Conservation (phyloP, 1,140 invertebrate species). For the Anadara kagoshimensis region DNA sequence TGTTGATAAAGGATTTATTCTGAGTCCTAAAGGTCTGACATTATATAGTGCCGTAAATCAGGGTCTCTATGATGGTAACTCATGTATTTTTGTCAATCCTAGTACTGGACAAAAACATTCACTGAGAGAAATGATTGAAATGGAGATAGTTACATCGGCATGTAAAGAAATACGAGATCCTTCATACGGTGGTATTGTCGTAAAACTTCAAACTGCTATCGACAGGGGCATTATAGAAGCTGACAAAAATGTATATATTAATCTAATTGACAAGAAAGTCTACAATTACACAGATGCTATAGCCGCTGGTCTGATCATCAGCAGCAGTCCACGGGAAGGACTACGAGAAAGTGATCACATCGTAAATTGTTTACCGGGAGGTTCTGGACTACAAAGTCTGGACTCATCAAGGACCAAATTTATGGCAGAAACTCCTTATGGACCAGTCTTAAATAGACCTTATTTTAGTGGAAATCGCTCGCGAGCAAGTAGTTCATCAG, state of each 20-base stretch:
- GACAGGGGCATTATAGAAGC: constrained; percentile 84
- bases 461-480: constrained; percentile 35
- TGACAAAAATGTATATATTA: constrained; percentile 79
- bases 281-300: constrained; percentile 85
- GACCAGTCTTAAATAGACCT: constrained; percentile 11
- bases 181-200: constrained; percentile 54
- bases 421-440: constrained; percentile 31
- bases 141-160: constrained; percentile 79
- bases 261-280: constrained; percentile 61
- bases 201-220: constrained; percentile 78
- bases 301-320: constrained; percentile 80
- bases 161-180: constrained; percentile 81
- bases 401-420: constrained; percentile 24
- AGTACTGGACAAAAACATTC: constrained; percentile 84
- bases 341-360: constrained; percentile 51
- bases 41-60: constrained; percentile 90
- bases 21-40: constrained; percentile 78
- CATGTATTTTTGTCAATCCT: constrained; percentile 86
- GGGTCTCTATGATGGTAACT: constrained; percentile 86
- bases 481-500: constrained; percentile 35
- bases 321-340: constrained; percentile 64
- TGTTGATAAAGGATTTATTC: constrained; percentile 73
- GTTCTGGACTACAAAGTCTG: constrained; percentile 12
- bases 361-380: not conserved
- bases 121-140: constrained; percentile 85